Percentiles rank a stretch among this genome's conserved stretches.
These are phyloP conservation scores for Drosophila pachea DNA, from an alignment of 1,140 invertebrate genomes.

Conservation along the genomic window DNA sequence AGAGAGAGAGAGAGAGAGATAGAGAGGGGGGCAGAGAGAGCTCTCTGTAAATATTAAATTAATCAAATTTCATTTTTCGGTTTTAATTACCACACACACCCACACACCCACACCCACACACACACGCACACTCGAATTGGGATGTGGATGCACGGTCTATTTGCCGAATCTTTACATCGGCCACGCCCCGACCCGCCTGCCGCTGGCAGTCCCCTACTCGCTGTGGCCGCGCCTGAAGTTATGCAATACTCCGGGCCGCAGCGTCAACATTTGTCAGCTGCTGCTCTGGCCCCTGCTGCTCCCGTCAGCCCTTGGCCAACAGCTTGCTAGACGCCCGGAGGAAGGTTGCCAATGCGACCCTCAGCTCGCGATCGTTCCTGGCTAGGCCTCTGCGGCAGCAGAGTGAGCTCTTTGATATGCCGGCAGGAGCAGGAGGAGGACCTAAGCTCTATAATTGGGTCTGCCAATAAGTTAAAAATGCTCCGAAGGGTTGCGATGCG, in stretches of 20 bases:
- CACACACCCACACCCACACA: neutral
- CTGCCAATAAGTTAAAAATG: slow-evolving; percentile 23
- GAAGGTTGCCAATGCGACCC: too few relatives aligned
- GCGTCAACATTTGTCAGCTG: neutral
- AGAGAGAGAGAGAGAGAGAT: slow-evolving; percentile 2
- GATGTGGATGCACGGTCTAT: slow-evolving; percentile 6
- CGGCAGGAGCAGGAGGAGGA: neutral
- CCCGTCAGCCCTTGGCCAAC: too few relatives aligned
- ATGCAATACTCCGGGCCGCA: slow-evolving; percentile 9
- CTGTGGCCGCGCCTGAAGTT: slow-evolving; percentile 7
- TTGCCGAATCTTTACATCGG: slow-evolving; percentile 23
- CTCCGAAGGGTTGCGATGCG: neutral
- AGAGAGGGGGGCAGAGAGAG: slow-evolving; percentile 4
- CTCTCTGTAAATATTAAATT: slow-evolving; percentile 64
- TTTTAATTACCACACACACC: slow-evolving; percentile 52
- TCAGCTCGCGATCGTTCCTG: too few relatives aligned
- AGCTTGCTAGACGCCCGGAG: too few relatives aligned
- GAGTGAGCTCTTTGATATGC: neutral
- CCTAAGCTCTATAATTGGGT: neutral
- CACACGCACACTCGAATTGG: too few relatives aligned
- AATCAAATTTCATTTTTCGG: slow-evolving; percentile 69
- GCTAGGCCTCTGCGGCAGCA: too few relatives aligned
- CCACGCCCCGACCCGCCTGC: neutral
- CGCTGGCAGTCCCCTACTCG: neutral
- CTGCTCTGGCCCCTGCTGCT: too few relatives aligned